phyloP scores from a whole-genome alignment of 2,888 invertebrate genomes.

The Xylota sylvarum region DNA sequence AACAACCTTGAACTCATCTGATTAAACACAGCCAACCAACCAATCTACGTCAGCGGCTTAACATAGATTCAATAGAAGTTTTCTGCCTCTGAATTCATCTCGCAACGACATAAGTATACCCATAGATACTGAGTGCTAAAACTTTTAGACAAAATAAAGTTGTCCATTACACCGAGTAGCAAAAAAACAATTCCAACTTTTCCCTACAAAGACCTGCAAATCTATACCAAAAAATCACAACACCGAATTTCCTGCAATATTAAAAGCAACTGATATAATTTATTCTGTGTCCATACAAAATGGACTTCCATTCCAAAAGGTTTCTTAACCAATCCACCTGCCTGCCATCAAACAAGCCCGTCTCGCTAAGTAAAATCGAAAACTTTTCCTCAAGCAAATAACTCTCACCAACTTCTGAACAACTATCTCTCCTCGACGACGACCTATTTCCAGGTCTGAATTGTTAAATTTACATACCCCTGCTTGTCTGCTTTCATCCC shows the following conservation, averaged over 20 bases:
- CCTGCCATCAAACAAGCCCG: neutral
- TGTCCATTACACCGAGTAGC: neutral
- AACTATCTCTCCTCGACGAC: slow-evolving; percentile 18
- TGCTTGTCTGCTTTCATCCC: neutral
- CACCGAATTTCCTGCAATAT: too few species aligned
- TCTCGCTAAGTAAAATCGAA: neutral
- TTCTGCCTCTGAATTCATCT: too few species aligned
- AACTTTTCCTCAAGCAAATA: slow-evolving; percentile 40
- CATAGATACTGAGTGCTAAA: neutral
- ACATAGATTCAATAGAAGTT: too few species aligned
- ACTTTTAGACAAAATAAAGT: neutral
- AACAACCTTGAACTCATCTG: too few species aligned
- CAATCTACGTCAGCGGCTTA: too few species aligned
- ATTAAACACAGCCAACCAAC: too few species aligned
- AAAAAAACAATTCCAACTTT: neutral
- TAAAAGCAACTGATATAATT: neutral
- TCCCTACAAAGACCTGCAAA: neutral
- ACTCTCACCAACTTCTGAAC: slow-evolving; percentile 25
- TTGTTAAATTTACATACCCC: slow-evolving; percentile 36
- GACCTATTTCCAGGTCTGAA: slow-evolving; percentile 13
- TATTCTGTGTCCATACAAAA: slow-evolving; percentile 3
- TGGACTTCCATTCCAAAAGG: neutral
- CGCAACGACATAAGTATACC: too few species aligned
- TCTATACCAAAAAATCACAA: neutral
- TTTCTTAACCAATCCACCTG: slow-evolving; percentile 3